A percentile compares a stretch with the other conserved stretches of the same genome.
Conservation (phyloP, 2,113 vertebrate genomes). For the Tyto alba region DNA sequence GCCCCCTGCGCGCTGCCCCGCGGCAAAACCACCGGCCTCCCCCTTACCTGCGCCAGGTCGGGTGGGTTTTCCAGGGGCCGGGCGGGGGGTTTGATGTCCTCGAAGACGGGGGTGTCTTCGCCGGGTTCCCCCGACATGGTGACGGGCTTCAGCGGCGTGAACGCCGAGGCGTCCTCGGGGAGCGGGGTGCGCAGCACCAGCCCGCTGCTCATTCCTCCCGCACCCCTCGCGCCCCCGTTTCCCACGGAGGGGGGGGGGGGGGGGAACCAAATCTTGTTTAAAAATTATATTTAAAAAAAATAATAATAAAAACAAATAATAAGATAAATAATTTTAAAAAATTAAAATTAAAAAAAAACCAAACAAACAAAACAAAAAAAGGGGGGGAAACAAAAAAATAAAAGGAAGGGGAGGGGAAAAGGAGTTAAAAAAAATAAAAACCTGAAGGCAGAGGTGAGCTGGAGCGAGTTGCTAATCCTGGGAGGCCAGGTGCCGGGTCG, state of each 20-base stretch:
- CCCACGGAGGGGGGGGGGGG: no score
- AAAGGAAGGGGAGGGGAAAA: neutral
- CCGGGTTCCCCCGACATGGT: constrained; percentile 76
- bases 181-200: constrained; percentile 71
- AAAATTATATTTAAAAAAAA: no score
- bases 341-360: neutral
- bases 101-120: constrained; percentile 84
- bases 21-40: neutral
- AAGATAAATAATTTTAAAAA: neutral
- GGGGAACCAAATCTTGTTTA: neutral
- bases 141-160: constrained; percentile 84
- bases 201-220: constrained; percentile 79
- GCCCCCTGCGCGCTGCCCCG: neutral
- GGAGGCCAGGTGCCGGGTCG: constrained; percentile 57
- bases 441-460: neutral
- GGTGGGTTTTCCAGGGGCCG: constrained; percentile 57
- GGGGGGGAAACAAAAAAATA: accelerated
- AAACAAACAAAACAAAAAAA: neutral
- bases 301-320: no score
- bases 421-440: no score
- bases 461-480: neutral
- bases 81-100: constrained; percentile 82
- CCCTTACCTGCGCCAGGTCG: constrained; percentile 68
- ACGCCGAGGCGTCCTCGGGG: constrained; percentile 78
- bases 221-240: neutral